A percentile compares a stretch with the other conserved stretches of the same genome.
Evolutionary conservation across 2,113 vertebrate genomes (phyloP).

Genomic region (Pseudorhombus dupliciocellatus): DNA sequence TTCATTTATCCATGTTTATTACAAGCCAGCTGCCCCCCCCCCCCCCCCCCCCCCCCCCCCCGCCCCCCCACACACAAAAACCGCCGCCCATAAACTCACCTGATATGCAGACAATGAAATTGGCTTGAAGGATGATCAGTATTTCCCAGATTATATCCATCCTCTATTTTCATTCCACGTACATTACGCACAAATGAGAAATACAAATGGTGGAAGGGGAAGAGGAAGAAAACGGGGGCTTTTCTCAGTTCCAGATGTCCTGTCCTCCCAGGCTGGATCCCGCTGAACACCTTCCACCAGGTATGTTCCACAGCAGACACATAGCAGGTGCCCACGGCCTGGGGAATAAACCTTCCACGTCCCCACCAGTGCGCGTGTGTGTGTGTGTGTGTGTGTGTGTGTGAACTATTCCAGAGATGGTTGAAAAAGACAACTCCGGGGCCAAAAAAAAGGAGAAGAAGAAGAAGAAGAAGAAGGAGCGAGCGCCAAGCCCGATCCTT

Average conservation of each 20-base stretch:
- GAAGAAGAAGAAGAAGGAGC: neutral
- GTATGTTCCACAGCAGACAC: constrained; percentile 88
- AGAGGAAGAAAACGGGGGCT: constrained; percentile 53
- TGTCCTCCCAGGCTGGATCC: constrained; percentile 85
- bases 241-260: constrained; percentile 85
- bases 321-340: constrained; percentile 81
- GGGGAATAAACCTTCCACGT: constrained; percentile 50
- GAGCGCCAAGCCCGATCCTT: constrained; percentile 42
- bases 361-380: constrained; percentile 28
- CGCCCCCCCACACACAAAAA: neutral
- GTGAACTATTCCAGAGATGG: constrained; percentile 60
- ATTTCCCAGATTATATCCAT: constrained; percentile 99
- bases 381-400: no score
- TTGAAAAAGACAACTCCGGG: neutral
- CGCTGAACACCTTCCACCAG: constrained; percentile 86
- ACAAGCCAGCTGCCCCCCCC: constrained; percentile 7
- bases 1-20: neutral
- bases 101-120: constrained; percentile 96
- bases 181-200: constrained; percentile 85
- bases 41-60: neutral
- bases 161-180: constrained; percentile 94
- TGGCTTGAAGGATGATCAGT: constrained; percentile 96
- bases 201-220: neutral
- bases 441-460: constrained; percentile 9
- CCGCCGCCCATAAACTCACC: constrained; percentile 81